A percentile compares a stretch with the other conserved stretches of the same genome.
These are phyloP conservation scores for Hydrolagus colliei DNA, from an alignment of 2,797 vertebrate genomes.

Conservation along the genomic window DNA sequence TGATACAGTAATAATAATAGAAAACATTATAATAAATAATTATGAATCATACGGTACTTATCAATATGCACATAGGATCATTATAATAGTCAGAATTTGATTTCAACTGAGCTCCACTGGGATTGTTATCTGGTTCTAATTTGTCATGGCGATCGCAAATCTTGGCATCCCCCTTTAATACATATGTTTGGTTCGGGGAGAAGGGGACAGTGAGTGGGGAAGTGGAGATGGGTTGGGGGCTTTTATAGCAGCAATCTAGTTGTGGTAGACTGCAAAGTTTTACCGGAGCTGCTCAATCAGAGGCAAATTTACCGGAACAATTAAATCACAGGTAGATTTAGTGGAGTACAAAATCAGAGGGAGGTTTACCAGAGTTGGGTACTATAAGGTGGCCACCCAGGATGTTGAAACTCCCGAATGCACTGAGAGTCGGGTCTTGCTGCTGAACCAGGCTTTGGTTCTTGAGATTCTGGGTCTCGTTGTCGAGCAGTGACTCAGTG, in stretches of 20 bases:
- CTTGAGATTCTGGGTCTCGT: conserved; percentile 79
- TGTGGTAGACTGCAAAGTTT: too few species aligned
- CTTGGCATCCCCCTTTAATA: too few species aligned
- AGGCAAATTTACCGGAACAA: too few species aligned
- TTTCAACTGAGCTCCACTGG: neutral
- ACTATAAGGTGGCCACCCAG: conserved; percentile 90
- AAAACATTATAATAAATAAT: too few species aligned
- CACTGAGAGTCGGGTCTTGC: conserved; percentile 83
- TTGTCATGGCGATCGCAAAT: neutral
- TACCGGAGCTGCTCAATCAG: too few species aligned
- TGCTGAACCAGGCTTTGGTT: conserved; percentile 83
- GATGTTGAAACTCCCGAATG: conserved; percentile 88
- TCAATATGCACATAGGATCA: too few species aligned
- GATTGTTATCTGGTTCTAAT: neutral
- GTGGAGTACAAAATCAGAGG: neutral
- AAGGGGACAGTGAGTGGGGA: too few species aligned
- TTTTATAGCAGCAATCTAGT: too few species aligned
- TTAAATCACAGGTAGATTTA: neutral
- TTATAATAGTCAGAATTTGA: neutral
- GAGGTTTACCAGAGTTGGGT: conserved; percentile 81
- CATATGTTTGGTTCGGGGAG: too few species aligned
- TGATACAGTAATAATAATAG: too few species aligned
- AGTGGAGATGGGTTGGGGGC: too few species aligned
- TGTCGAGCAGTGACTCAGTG: conserved; percentile 81
- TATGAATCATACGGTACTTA: neutral